A percentile compares a stretch with the other conserved stretches of the same genome.
Conservation (phyloP, 2,797 vertebrate species). For the Valencia hispanica region DNA sequence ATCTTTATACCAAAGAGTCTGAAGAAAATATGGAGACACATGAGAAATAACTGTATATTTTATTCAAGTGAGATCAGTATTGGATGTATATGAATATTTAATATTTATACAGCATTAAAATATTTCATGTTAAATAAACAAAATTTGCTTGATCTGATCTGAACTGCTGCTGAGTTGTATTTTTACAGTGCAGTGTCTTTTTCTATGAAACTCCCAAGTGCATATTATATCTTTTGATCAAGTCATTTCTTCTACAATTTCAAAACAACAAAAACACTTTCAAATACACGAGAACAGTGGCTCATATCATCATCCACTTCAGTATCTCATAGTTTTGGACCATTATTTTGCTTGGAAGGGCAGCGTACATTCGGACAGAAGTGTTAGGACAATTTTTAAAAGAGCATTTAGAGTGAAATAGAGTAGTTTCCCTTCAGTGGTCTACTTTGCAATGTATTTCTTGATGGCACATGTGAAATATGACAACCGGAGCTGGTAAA, state of each 20-base stretch:
- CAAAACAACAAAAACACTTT: constrained; percentile 73
- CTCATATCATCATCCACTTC: constrained; percentile 74
- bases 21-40: constrained; percentile 51
- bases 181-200: constrained; percentile 48
- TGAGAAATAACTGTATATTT: constrained; percentile 57
- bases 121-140: constrained; percentile 62
- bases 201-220: constrained; percentile 55
- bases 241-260: constrained; percentile 80
- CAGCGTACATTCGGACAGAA: constrained; percentile 78
- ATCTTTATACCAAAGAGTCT: constrained; percentile 73
- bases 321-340: constrained; percentile 78
- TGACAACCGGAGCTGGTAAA: constrained; percentile 43
- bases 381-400: constrained; percentile 47
- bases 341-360: constrained; percentile 63
- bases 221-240: constrained; percentile 74
- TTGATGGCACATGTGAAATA: constrained; percentile 36
- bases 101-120: constrained; percentile 75
- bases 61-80: constrained; percentile 67
- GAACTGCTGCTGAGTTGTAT: constrained; percentile 52
- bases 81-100: constrained; percentile 75
- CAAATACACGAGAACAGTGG: constrained; percentile 81
- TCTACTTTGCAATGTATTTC: constrained; percentile 41
- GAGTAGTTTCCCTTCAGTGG: constrained; percentile 47
- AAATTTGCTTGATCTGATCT: constrained; percentile 50
- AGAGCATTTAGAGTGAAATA: constrained; percentile 57